Evolutionary conservation across 2,113 vertebrate species (phyloP), one percentile per base, ranked within the genome.

Genomic region (Leuciscus idus): DNA sequence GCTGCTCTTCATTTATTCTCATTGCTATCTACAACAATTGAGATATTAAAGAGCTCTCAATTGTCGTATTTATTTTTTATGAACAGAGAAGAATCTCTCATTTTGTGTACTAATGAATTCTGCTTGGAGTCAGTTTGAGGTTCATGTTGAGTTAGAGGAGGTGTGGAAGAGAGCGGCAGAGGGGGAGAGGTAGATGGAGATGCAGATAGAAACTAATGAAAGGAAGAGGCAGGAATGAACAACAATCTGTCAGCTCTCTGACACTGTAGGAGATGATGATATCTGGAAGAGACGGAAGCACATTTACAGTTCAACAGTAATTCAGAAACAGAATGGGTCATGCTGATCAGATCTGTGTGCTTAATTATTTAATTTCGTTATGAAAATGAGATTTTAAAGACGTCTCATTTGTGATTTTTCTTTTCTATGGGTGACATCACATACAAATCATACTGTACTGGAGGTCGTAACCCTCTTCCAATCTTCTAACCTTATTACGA

Each of bases 231-330:
- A 48, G 78, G 78, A 64, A 64, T 81, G 78, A 61, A 61, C 48
- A 77, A 33, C 76, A 59, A 33, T 43, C 57, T 90, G 86, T 86
- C 87, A 90, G 91, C 89, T 91, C 89, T 88, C 75, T 88, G 61
- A 85, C 89, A 91, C 90, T 68, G 50, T 86, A 86, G 66, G 85
- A n/a, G 66, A 79, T 62, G 64, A 59, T 64, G 64, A 73, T 33
- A n/a, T 84, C 21, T n/a, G 23, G 72, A 86, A 82, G 74, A 77
- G 75, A 83, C 64, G 7, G 5, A 64, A 82, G 23, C 17, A 21
- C 10, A n/a, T n/a, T n/a, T n/a, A 70, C 80, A 23, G 62, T 66
- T 77, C 2, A 12, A 15, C 13, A 26, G 4, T 74, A 74, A 46
- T 13, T 81, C 59, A 30, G 59, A 64, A 30, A 81, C 21, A 43